Evolutionary conservation across 1,140 invertebrate species (phyloP).

Genomic region (Ridgeia piscesae): DNA sequence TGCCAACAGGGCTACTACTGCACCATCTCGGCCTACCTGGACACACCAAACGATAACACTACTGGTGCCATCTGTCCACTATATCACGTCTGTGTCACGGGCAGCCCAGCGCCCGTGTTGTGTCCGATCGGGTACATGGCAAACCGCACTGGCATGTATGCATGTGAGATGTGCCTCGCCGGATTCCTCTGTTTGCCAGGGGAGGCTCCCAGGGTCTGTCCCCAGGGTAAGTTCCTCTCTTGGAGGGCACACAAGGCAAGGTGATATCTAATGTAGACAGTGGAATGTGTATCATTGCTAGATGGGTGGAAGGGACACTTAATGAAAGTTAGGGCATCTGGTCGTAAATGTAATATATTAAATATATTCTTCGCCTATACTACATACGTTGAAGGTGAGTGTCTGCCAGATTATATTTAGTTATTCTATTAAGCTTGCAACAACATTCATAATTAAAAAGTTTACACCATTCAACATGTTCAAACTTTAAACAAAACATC

Average conservation of each 20-base stretch:
- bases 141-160: slow-evolving; percentile 48
- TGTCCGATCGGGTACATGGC: slow-evolving; percentile 46
- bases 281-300: too few relatives aligned
- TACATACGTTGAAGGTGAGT: too few relatives aligned
- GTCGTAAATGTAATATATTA: too few relatives aligned
- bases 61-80: slow-evolving; percentile 49
- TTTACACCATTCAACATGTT: too few relatives aligned
- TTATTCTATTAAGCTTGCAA: too few relatives aligned
- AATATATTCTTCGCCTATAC: too few relatives aligned
- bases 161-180: slow-evolving; percentile 42
- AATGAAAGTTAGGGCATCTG: too few relatives aligned
- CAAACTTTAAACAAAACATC: too few relatives aligned
- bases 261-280: not conserved
- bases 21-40: slow-evolving; percentile 40
- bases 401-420: too few relatives aligned
- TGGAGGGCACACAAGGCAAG: not conserved
- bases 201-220: slow-evolving; percentile 42
- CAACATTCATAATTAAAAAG: too few relatives aligned
- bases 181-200: slow-evolving; percentile 47
- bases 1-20: slow-evolving; percentile 51
- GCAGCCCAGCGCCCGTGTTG: slow-evolving; percentile 36
- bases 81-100: slow-evolving; percentile 41
- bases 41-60: slow-evolving; percentile 40
- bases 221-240: slow-evolving; percentile 38
- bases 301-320: too few relatives aligned